Evolutionary conservation across 2,888 invertebrate species (phyloP).

Genomic region (Perdita meconis): DNA sequence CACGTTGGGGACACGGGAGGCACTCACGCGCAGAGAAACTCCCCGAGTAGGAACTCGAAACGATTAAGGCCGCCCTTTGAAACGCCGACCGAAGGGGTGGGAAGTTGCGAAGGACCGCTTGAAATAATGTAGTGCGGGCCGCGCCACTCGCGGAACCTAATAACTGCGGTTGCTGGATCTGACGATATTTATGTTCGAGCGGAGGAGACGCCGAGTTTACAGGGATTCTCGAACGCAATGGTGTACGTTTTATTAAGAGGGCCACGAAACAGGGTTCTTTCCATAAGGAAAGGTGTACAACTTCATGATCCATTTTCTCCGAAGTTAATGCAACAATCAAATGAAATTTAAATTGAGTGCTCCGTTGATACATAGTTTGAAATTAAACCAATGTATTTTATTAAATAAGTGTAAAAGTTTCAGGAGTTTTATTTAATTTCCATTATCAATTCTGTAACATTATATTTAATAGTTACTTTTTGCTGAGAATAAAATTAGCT

Average conservation of each 20-base stretch:
- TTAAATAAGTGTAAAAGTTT: no score
- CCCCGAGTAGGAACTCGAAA: slow-evolving; percentile 54
- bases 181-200: slow-evolving; percentile 43
- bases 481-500: no score
- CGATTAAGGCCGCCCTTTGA: slow-evolving; percentile 69
- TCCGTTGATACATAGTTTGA: no score
- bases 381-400: no score
- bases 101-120: slow-evolving; percentile 44
- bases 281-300: no score
- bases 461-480: no score
- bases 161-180: slow-evolving; percentile 50
- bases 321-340: no score
- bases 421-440: no score
- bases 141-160: slow-evolving; percentile 42
- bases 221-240: not conserved
- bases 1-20: slow-evolving; percentile 52
- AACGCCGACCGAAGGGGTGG: slow-evolving; percentile 36
- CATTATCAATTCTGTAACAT: no score
- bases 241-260: slow-evolving; percentile 14
- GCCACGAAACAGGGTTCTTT: no score
- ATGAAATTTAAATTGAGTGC: no score
- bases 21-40: slow-evolving; percentile 43
- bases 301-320: no score
- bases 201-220: not conserved
- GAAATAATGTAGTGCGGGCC: slow-evolving; percentile 48